These are phyloP conservation scores for Azorinus chamasolen DNA, from an alignment of 2,888 invertebrate genomes.

Conservation along the genomic window DNA sequence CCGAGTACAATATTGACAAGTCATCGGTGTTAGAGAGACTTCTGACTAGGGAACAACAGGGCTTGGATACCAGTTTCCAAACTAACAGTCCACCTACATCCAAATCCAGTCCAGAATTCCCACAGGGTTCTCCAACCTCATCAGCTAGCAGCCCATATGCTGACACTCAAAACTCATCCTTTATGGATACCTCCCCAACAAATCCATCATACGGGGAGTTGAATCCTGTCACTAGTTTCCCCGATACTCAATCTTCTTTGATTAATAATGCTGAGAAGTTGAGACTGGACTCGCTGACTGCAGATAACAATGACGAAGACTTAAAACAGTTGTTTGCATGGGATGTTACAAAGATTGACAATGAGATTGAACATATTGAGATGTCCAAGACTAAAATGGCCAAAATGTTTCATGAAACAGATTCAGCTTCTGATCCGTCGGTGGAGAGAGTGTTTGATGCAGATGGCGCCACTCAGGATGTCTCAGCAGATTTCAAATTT, in stretches of 20 bases:
- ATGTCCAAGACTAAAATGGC: slow-evolving; percentile 70
- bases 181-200: slow-evolving; percentile 14
- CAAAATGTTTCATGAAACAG: slow-evolving; percentile 66
- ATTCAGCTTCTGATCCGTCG: slow-evolving; percentile 67
- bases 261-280: slow-evolving; percentile 75
- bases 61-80: slow-evolving; percentile 39
- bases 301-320: slow-evolving; percentile 17
- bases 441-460: slow-evolving; percentile 75
- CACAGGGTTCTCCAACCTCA: slow-evolving; percentile 55
- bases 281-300: slow-evolving; percentile 65
- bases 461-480: slow-evolving; percentile 64
- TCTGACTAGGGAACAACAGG: slow-evolving; percentile 39
- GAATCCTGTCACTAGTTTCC: slow-evolving; percentile 40
- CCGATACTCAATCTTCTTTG: slow-evolving; percentile 75
- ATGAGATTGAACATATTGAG: slow-evolving; percentile 45
- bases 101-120: slow-evolving; percentile 60
- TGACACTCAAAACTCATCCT: slow-evolving; percentile 35
- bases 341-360: slow-evolving; percentile 57
- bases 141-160: slow-evolving; percentile 48
- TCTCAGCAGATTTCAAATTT: slow-evolving; percentile 76
- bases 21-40: slow-evolving; percentile 54
- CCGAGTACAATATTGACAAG: slow-evolving; percentile 45
- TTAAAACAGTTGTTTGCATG: slow-evolving; percentile 38
- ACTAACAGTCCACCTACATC: slow-evolving; percentile 46
- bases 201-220: slow-evolving; percentile 17